phyloP scores from a whole-genome alignment of 2,888 invertebrate species.

The Perizoma affinitatum region DNA sequence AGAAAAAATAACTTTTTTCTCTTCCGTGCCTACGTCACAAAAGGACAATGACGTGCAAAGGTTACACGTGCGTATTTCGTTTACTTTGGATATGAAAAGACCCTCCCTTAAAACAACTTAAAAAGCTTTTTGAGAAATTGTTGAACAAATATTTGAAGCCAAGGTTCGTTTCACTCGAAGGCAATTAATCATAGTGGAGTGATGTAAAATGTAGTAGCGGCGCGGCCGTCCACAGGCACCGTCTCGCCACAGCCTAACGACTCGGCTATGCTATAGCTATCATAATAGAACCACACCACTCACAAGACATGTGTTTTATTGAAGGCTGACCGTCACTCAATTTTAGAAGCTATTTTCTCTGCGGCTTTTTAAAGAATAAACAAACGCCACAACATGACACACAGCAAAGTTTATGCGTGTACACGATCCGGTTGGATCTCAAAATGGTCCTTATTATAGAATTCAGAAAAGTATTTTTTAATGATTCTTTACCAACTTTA shows the following conservation, averaged over 20 bases:
- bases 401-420: no score
- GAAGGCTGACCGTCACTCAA: no score
- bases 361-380: no score
- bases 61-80: neutral
- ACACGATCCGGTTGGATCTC: no score
- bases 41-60: neutral
- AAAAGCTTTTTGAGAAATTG: conserved; percentile 41
- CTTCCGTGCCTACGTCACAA: neutral
- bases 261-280: neutral
- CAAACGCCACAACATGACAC: no score
- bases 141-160: conserved; percentile 49
- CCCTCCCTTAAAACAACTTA: conserved; percentile 10
- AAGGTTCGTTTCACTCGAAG: conserved; percentile 45
- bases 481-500: no score
- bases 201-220: conserved; percentile 40
- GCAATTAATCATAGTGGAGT: conserved; percentile 53
- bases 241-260: conserved; percentile 27
- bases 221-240: conserved; percentile 26
- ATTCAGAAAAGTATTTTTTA: no score
- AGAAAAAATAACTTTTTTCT: no score
- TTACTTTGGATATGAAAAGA: neutral
- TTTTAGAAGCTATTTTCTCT: no score
- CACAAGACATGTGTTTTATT: neutral
- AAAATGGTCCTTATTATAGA: no score
- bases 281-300: neutral